Evolutionary conservation across 1,140 invertebrate genomes (phyloP).

Genomic region (Trissolcus basalis): DNA sequence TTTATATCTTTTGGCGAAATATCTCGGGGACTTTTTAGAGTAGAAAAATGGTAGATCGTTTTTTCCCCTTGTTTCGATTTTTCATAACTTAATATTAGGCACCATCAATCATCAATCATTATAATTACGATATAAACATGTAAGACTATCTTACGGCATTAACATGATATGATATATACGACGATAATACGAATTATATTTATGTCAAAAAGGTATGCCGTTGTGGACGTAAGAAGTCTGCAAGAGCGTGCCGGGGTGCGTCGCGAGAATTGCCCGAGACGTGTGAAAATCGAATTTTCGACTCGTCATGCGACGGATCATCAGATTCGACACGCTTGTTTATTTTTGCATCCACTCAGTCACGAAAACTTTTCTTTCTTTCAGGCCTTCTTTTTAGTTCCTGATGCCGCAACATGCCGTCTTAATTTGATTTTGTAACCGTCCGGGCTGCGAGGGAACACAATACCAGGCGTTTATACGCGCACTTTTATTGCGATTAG

Average conservation of each 20-base stretch:
- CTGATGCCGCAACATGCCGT: background rate
- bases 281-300: slow-evolving; percentile 43
- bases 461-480: slow-evolving; percentile 18
- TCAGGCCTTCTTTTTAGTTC: background rate
- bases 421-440: slow-evolving; percentile 40
- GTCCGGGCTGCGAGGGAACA: slow-evolving; percentile 15
- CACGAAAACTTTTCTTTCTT: too few species aligned
- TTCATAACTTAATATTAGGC: too few species aligned
- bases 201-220: slow-evolving; percentile 31
- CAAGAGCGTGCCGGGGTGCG: slow-evolving; percentile 45
- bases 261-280: slow-evolving; percentile 23
- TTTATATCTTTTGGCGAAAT: too few species aligned
- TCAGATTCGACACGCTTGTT: too few species aligned
- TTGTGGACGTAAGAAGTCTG: slow-evolving; percentile 58
- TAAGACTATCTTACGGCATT: slow-evolving; percentile 9
- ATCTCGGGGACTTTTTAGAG: too few species aligned
- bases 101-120: too few species aligned
- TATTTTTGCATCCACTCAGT: too few species aligned
- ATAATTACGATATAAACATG: slow-evolving; percentile 23
- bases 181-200: slow-evolving; percentile 7
- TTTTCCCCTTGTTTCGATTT: too few species aligned
- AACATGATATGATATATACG: slow-evolving; percentile 18
- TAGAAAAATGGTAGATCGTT: too few species aligned
- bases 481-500: slow-evolving; percentile 31
- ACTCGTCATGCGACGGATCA: background rate